Percentiles rank a stretch among this genome's conserved stretches.
phyloP scores from a whole-genome alignment of 2,113 vertebrate species.

The Aviceda subcristata region DNA sequence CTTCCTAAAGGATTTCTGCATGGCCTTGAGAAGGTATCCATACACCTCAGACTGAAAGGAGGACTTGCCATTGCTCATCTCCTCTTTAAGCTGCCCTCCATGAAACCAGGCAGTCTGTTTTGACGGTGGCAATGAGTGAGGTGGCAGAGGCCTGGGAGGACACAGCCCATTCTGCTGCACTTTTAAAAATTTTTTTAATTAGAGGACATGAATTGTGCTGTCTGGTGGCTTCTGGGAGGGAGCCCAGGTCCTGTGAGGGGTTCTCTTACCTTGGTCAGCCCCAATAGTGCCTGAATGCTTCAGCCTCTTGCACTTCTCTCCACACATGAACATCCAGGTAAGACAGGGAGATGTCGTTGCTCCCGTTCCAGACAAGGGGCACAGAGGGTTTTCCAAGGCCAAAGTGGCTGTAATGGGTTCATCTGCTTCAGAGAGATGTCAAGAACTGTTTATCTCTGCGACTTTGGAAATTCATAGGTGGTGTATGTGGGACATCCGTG shows the following conservation, averaged over 20 bases:
- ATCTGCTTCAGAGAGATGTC: background rate
- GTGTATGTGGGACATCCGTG: fast-evolving
- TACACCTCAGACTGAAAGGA: background rate
- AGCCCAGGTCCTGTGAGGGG: background rate
- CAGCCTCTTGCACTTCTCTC: background rate
- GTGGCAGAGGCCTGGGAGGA: background rate
- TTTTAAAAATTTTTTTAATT: background rate
- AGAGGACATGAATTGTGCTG: background rate
- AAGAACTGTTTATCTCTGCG: background rate
- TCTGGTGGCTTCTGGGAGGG: background rate
- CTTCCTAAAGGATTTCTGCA: background rate
- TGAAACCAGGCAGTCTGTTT: background rate
- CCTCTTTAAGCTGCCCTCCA: background rate
- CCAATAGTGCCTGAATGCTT: background rate
- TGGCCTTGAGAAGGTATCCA: background rate
- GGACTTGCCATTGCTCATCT: background rate
- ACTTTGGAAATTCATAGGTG: background rate
- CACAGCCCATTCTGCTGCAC: background rate
- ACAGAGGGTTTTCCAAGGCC: background rate
- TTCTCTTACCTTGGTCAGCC: background rate
- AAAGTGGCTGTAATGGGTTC: background rate
- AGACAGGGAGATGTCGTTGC: background rate
- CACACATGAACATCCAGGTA: background rate
- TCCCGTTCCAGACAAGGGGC: background rate
- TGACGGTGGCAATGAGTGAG: background rate